Conservation (phyloP, 2,797 vertebrate genomes). For the Kryptolebias ocellatus region DNA sequence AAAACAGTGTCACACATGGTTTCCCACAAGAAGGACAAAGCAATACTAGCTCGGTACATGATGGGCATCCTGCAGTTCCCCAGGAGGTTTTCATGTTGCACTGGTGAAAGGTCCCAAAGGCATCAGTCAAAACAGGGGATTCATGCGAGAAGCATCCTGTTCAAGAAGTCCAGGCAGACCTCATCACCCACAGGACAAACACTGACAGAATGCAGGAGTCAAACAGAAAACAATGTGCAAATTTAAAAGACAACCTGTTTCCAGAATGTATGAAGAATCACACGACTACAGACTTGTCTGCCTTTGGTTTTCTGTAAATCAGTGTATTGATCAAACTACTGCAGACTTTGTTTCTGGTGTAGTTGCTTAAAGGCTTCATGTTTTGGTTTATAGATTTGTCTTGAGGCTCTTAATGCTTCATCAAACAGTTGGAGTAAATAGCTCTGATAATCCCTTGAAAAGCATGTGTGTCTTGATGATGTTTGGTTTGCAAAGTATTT, state of each 20-base stretch:
- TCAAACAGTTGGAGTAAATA: neutral
- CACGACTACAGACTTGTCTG: neutral
- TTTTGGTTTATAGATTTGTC: slow-evolving; percentile 8
- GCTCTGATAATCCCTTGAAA: neutral
- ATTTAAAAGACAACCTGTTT: neutral
- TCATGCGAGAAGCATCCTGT: slow-evolving; percentile 12
- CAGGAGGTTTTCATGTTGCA: neutral
- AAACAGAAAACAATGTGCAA: neutral
- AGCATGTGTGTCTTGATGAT: neutral
- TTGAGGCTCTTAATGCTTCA: slow-evolving; percentile 11
- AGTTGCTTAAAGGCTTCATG: neutral
- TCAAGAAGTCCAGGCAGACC: neutral
- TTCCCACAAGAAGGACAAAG: slow-evolving; percentile 6
- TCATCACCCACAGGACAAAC: neutral
- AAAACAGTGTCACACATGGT: neutral
- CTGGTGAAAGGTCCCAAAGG: neutral
- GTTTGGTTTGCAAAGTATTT: neutral
- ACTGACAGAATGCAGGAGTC: neutral
- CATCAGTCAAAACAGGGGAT: slow-evolving; percentile 11
- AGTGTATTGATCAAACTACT: neutral
- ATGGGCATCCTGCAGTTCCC: slow-evolving; percentile 1
- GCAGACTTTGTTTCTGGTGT: slow-evolving; percentile 4
- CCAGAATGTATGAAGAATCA: neutral
- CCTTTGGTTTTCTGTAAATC: neutral
- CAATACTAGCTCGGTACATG: slow-evolving; percentile 1